These are phyloP conservation scores for Ptychodera flava DNA, from an alignment of 35 echinoderm and acorn worm species.

Conservation along the genomic window DNA sequence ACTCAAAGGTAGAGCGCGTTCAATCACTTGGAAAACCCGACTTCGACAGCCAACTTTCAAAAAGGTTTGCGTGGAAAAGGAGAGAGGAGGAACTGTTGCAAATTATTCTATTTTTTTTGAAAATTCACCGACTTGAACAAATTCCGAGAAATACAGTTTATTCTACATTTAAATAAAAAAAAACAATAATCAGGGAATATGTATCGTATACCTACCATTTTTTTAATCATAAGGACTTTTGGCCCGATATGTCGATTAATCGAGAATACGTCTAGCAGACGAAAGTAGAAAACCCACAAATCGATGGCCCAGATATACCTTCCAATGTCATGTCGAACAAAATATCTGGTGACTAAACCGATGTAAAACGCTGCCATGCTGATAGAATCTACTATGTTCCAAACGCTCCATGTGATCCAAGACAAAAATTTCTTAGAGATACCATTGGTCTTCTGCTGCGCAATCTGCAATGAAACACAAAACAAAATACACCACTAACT, in stretches of 20 bases:
- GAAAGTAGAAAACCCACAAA: slow-evolving; percentile 75
- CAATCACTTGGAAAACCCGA: no score
- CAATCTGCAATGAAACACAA: slow-evolving; percentile 49
- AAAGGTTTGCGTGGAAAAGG: no score
- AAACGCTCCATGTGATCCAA: slow-evolving; percentile 72
- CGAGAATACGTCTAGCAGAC: slow-evolving; percentile 77
- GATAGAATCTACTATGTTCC: slow-evolving; percentile 76
- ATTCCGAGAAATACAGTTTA: no score
- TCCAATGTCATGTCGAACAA: slow-evolving; percentile 16
- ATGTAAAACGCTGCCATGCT: slow-evolving; percentile 54
- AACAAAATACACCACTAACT: neutral
- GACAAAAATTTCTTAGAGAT: slow-evolving; percentile 36
- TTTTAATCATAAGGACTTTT: slow-evolving; percentile 91
- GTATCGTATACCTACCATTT: slow-evolving; percentile 65
- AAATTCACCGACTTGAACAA: no score
- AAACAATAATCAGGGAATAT: no score
- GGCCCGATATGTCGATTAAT: slow-evolving; percentile 84
- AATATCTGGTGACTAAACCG: slow-evolving; percentile 40
- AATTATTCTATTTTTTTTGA: no score
- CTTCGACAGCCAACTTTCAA: no score
- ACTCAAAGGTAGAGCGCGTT: no score
- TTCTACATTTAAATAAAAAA: no score
- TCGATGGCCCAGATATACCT: slow-evolving; percentile 64
- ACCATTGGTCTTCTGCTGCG: slow-evolving; percentile 60
- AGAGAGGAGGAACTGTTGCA: no score